phyloP scores from a whole-genome alignment of 2,797 vertebrate species.

The Gymnopithys bicolor region DNA sequence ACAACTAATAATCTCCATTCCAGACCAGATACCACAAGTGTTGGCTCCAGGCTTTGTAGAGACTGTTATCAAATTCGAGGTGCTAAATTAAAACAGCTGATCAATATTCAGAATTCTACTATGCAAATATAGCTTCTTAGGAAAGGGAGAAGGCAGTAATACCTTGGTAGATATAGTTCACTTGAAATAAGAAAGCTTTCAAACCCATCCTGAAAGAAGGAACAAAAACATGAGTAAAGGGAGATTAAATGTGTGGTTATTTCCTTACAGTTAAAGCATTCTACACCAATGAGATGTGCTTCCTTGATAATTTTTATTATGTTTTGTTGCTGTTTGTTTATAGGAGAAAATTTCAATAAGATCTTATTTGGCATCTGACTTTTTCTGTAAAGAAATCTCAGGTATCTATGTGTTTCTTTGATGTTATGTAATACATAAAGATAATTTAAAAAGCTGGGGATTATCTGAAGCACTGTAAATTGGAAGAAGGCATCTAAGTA shows the following conservation, averaged over 20 bases:
- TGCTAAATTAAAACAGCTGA: neutral
- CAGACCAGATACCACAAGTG: neutral
- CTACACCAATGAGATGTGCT: neutral
- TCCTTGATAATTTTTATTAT: neutral
- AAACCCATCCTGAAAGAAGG: neutral
- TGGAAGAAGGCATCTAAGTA: neutral
- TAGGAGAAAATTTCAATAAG: neutral
- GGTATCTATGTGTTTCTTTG: neutral
- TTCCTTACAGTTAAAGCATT: neutral
- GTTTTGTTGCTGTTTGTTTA: neutral
- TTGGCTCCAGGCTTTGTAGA: neutral
- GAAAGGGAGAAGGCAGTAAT: neutral
- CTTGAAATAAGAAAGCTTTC: neutral
- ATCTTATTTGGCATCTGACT: neutral
- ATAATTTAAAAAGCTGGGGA: fast-evolving
- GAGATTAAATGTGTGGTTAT: neutral
- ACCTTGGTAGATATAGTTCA: neutral
- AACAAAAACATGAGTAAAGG: neutral
- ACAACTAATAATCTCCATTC: neutral
- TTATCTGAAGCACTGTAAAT: neutral
- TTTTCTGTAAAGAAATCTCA: neutral
- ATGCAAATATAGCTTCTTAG: neutral
- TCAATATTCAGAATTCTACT: neutral
- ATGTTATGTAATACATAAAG: neutral
- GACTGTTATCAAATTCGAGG: neutral